Evolutionary conservation across 2,113 vertebrate genomes (phyloP).

Genomic region (Pyrgilauda ruficollis): DNA sequence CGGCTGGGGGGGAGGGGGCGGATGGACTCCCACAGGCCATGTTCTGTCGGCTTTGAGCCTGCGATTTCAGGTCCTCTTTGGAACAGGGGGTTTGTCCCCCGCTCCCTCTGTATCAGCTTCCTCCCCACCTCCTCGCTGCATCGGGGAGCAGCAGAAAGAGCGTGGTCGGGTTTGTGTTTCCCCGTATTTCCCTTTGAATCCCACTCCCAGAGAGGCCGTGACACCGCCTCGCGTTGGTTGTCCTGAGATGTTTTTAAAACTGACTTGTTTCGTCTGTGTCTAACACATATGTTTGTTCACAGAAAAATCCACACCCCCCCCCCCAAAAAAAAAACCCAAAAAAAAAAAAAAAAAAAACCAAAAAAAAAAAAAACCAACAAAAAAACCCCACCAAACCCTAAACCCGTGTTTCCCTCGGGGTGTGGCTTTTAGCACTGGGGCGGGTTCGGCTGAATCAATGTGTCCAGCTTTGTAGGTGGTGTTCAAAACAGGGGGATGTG

Average conservation of each 20-base stretch:
- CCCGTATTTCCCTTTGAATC: not conserved
- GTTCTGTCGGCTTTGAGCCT: not conserved
- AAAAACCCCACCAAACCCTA: not conserved
- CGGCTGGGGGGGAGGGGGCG: no score
- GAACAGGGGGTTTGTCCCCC: rapidly evolving
- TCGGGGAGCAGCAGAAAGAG: not conserved
- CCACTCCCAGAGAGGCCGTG: not conserved
- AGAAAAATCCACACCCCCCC: no score
- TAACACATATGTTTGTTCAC: not conserved
- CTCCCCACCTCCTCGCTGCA: no score
- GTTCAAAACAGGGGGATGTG: not conserved
- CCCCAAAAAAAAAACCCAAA: not conserved
- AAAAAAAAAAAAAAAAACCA: not conserved
- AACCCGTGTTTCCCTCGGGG: not conserved
- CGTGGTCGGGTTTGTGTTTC: not conserved
- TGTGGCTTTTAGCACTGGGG: not conserved
- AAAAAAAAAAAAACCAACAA: not conserved
- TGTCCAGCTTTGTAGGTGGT: not conserved
- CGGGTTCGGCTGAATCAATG: not conserved
- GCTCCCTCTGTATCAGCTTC: not conserved
- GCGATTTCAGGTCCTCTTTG: not conserved
- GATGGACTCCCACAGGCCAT: not conserved
- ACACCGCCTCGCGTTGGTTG: not conserved
- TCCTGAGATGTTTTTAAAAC: not conserved
- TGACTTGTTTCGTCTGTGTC: not conserved